Conservation (phyloP, 2,888 invertebrate genomes). For the Drosophila eohydei region DNA sequence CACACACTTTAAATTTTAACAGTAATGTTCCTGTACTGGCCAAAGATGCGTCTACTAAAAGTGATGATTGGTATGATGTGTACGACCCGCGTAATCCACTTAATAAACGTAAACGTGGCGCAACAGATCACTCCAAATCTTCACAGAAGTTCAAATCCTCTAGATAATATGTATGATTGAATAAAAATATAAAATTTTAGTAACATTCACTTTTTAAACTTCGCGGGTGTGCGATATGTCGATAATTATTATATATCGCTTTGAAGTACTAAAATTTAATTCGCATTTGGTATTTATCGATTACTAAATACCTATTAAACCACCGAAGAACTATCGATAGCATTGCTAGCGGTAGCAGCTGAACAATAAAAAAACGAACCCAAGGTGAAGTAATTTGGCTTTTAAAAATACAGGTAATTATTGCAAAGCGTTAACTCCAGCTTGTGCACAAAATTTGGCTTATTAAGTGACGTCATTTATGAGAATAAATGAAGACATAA, state of each 20-base stretch:
- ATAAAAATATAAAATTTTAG: slow-evolving; percentile 2
- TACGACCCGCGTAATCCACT: slow-evolving; percentile 98
- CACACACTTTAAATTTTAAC: slow-evolving; percentile 85
- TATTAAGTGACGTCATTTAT: slow-evolving; percentile 30
- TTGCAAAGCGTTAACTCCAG: slow-evolving; percentile 24
- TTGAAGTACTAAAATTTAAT: neutral
- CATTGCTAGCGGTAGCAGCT: slow-evolving; percentile 50
- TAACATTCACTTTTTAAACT: neutral
- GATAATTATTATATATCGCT: neutral
- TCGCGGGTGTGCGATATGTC: neutral
- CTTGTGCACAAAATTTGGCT: slow-evolving; percentile 14
- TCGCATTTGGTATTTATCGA: slow-evolving; percentile 14
- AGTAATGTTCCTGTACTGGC: slow-evolving; percentile 90
- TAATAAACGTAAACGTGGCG: slow-evolving; percentile 93
- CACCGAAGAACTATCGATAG: slow-evolving; percentile 31
- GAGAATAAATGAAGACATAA: neutral
- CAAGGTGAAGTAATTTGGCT: slow-evolving; percentile 76
- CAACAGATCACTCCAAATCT: slow-evolving; percentile 37
- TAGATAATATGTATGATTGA: slow-evolving; percentile 13
- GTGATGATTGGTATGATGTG: slow-evolving; percentile 98
- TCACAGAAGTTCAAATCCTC: slow-evolving; percentile 29
- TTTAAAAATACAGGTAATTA: slow-evolving; percentile 70
- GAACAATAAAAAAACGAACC: slow-evolving; percentile 58
- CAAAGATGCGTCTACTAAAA: slow-evolving; percentile 96
- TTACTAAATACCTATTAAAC: neutral